phyloP scores from a whole-genome alignment of 2,888 invertebrate genomes.

The Oligia fasciuncula region DNA sequence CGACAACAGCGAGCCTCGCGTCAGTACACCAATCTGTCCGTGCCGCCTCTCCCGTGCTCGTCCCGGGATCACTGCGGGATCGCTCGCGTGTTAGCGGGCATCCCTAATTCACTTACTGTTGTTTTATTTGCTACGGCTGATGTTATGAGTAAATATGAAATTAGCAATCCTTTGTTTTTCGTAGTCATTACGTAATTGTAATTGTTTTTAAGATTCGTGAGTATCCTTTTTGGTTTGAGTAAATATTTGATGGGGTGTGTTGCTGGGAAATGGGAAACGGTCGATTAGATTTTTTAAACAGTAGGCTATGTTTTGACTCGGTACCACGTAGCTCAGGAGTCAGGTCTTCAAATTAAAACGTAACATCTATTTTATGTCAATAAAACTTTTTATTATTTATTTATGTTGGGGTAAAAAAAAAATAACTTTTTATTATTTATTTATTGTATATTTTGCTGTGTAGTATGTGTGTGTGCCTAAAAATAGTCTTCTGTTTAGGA shows the following conservation, averaged over 20 bases:
- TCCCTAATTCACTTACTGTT: conserved; percentile 50
- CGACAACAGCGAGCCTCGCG: conserved; percentile 18
- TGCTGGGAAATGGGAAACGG: conserved; percentile 7
- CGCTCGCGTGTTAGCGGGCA: conserved; percentile 41
- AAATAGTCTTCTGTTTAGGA: neutral
- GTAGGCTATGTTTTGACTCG: neutral
- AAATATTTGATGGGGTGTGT: conserved; percentile 34
- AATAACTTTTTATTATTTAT: too few relatives aligned
- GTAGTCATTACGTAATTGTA: conserved; percentile 31
- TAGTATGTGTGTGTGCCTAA: neutral
- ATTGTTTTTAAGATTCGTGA: conserved; percentile 34
- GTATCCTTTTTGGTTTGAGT: conserved; percentile 18
- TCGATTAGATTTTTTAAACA: neutral
- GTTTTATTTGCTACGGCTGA: conserved; percentile 35
- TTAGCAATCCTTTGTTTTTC: conserved; percentile 43
- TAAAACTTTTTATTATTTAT: too few relatives aligned
- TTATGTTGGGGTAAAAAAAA: too few relatives aligned
- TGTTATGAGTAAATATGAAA: conserved; percentile 50
- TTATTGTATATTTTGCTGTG: neutral
- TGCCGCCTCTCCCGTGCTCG: conserved; percentile 47
- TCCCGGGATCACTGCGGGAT: conserved; percentile 33
- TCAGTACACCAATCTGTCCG: conserved; percentile 35
- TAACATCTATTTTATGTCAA: too few relatives aligned
- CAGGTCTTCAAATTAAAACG: too few relatives aligned
- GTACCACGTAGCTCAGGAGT: too few relatives aligned